Evolutionary conservation across 2,113 vertebrate genomes (phyloP).

Genomic region (Chionomys nivalis): DNA sequence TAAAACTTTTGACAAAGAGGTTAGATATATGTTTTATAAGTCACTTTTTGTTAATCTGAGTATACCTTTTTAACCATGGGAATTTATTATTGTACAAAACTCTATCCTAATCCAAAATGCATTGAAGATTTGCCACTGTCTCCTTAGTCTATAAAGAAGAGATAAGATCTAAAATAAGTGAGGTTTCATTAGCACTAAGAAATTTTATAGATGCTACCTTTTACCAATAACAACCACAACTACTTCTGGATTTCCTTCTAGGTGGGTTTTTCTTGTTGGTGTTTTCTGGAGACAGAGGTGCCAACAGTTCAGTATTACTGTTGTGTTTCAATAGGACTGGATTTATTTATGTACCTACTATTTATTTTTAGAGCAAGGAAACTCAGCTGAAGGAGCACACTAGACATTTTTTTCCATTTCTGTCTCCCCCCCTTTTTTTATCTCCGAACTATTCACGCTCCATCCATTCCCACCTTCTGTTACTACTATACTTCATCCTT

Average conservation of each 20-base stretch:
- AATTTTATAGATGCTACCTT: background rate
- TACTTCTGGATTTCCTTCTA: background rate
- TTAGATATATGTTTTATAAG: background rate
- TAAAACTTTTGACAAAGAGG: background rate
- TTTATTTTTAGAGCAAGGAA: background rate
- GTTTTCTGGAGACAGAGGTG: background rate
- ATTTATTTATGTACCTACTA: background rate
- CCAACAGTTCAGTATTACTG: background rate
- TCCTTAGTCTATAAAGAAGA: background rate
- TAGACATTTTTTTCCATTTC: background rate
- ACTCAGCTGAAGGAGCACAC: background rate
- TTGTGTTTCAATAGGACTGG: background rate
- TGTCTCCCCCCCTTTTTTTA: background rate
- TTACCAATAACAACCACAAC: background rate
- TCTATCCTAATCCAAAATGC: background rate
- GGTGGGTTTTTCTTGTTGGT: background rate
- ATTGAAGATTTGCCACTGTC: background rate
- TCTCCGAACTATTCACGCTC: background rate
- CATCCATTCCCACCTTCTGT: background rate
- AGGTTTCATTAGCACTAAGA: background rate
- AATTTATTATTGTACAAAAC: background rate
- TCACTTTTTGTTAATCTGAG: background rate
- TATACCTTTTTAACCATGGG: background rate
- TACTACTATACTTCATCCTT: background rate
- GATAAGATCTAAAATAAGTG: background rate